These are phyloP conservation scores for Ectemnius lituratus DNA, from an alignment of 2,888 invertebrate genomes.

Conservation along the genomic window DNA sequence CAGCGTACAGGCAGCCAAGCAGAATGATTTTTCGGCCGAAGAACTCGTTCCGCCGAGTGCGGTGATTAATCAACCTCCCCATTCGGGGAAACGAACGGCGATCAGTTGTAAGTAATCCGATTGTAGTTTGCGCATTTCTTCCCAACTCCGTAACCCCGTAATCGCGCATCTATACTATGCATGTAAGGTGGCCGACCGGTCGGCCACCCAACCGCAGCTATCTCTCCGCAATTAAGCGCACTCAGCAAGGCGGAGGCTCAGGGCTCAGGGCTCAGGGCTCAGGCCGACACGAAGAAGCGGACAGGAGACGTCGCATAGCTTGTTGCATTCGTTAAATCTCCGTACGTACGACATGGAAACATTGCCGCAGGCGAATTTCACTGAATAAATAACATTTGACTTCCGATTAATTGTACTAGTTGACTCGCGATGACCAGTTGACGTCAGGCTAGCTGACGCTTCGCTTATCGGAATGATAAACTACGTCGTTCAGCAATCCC, in stretches of 20 bases:
- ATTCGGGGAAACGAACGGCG: constrained; percentile 69
- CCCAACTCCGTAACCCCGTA: too few relatives aligned
- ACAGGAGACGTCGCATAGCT: too few relatives aligned
- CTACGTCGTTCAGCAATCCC: too few relatives aligned
- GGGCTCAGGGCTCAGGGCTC: too few relatives aligned
- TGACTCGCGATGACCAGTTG: constrained; percentile 56
- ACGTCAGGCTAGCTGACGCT: constrained; percentile 35
- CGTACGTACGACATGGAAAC: constrained; percentile 1
- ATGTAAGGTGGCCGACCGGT: too few relatives aligned
- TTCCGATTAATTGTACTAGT: constrained; percentile 63
- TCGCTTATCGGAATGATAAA: too few relatives aligned
- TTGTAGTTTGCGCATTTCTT: neutral
- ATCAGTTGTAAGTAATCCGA: constrained; percentile 64
- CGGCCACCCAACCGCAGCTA: too few relatives aligned
- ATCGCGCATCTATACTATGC: too few relatives aligned
- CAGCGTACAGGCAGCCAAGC: constrained; percentile 38
- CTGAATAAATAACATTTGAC: too few relatives aligned
- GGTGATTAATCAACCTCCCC: constrained; percentile 50
- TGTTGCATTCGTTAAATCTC: neutral
- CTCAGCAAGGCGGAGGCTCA: too few relatives aligned
- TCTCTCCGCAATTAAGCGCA: too few relatives aligned
- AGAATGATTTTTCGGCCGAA: constrained; percentile 57
- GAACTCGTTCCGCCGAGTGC: constrained; percentile 70
- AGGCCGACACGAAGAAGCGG: too few relatives aligned
- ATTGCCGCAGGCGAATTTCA: neutral